Conservation (phyloP, 2,797 vertebrate genomes). For the Fundulus diaphanus region DNA sequence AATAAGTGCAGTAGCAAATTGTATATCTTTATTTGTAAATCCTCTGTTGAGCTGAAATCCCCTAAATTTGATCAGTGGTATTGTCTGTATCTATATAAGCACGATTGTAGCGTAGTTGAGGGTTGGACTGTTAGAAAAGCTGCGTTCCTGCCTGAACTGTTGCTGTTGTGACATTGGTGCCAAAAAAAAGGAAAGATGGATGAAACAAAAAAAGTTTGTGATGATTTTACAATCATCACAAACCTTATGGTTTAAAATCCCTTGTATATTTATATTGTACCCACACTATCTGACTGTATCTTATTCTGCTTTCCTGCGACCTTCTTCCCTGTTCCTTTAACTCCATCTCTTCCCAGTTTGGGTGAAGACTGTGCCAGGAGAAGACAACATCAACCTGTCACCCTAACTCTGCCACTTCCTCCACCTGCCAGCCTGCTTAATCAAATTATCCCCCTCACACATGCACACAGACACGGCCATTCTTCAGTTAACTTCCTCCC, state of each 20-base stretch:
- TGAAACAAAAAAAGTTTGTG: neutral
- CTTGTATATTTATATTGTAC: neutral
- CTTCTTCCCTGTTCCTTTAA: slow-evolving; percentile 29
- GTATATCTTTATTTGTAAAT: neutral
- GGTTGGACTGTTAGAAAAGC: too few relatives aligned
- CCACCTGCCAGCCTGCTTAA: slow-evolving; percentile 89
- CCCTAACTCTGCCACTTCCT: slow-evolving; percentile 79
- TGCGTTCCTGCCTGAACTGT: too few relatives aligned
- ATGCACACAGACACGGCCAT: slow-evolving; percentile 60
- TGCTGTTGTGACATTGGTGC: too few relatives aligned
- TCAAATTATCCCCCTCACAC: slow-evolving; percentile 87
- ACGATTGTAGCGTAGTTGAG: too few relatives aligned
- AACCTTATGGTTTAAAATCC: neutral
- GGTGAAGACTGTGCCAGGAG: slow-evolving; percentile 70
- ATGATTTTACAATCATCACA: neutral
- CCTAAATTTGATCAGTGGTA: neutral
- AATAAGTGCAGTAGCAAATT: neutral
- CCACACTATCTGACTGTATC: slow-evolving; percentile 24
- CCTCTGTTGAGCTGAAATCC: neutral
- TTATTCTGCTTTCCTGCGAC: slow-evolving; percentile 25
- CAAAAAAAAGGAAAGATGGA: too few relatives aligned
- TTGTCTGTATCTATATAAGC: too few relatives aligned
- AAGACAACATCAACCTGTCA: slow-evolving; percentile 83
- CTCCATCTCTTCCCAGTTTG: slow-evolving; percentile 61
- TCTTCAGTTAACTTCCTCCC: slow-evolving; percentile 57